Conservation (phyloP, 2,113 vertebrate genomes). For the Takifugu bimaculatus region DNA sequence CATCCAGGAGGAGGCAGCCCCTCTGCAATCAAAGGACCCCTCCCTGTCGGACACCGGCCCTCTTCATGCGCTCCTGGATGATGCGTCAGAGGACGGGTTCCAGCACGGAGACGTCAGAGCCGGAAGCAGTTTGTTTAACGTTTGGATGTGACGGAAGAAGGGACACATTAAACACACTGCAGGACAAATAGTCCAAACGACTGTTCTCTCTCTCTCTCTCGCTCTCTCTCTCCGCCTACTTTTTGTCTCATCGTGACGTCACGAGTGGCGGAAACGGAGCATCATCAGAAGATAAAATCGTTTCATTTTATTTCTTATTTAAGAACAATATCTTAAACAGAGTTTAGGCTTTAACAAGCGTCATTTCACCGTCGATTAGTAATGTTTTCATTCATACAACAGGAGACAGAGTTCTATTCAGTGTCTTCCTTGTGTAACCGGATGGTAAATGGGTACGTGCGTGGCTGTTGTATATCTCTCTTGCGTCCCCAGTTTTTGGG, state of each 20-base stretch:
- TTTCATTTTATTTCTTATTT: too few species aligned
- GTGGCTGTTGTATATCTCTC: too few species aligned
- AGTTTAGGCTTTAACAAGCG: too few species aligned
- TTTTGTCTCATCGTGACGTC: slow-evolving; percentile 51
- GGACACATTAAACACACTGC: background rate
- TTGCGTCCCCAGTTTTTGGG: too few species aligned
- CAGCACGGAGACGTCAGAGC: slow-evolving; percentile 27
- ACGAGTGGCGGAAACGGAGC: background rate
- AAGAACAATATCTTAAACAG: too few species aligned
- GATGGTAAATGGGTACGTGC: too few species aligned
- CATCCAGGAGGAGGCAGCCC: slow-evolving; percentile 72
- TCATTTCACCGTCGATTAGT: background rate
- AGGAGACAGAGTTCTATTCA: slow-evolving; percentile 10
- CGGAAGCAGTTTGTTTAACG: too few species aligned
- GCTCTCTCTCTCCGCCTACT: slow-evolving; percentile 32
- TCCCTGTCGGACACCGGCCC: slow-evolving; percentile 56
- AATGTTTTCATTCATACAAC: slow-evolving; percentile 5
- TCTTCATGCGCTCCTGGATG: slow-evolving; percentile 38
- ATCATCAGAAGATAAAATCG: too few species aligned
- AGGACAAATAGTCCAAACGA: background rate
- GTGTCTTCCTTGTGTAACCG: too few species aligned
- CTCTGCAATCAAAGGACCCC: slow-evolving; percentile 52
- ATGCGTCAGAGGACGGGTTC: slow-evolving; percentile 11
- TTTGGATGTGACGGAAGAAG: background rate
- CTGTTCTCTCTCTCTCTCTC: slow-evolving; percentile 5